These are phyloP conservation scores for Thamnaconus septentrionalis DNA, from an alignment of 2,113 vertebrate genomes.

Conservation along the genomic window DNA sequence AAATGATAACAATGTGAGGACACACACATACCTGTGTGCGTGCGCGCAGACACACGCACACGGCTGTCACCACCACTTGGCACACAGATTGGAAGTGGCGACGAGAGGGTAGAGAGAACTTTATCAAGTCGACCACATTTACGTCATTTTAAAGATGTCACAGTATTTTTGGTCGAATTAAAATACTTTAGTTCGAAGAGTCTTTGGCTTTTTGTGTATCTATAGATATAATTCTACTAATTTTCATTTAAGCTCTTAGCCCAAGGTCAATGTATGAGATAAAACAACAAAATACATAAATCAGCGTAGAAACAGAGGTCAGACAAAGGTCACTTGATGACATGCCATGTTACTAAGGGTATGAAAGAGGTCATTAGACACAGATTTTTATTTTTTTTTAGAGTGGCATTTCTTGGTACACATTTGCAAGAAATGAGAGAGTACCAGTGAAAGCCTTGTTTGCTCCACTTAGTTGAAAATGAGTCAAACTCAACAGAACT, in stretches of 20 bases:
- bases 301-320: constrained; percentile 2
- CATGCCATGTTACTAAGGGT: constrained; percentile 2
- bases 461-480: too few species aligned
- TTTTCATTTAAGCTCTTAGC: too few species aligned
- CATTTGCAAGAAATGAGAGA: too few species aligned
- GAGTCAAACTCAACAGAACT: too few species aligned
- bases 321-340: constrained; percentile 38
- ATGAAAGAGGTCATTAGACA: not conserved
- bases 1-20: constrained; percentile 23
- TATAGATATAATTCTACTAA: too few species aligned
- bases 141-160: not conserved
- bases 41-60: constrained; percentile 1
- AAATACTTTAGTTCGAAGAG: not conserved
- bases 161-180: too few species aligned
- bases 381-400: too few species aligned
- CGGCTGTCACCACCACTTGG: not conserved
- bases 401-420: too few species aligned
- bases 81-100: not conserved
- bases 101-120: constrained; percentile 8
- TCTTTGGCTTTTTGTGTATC: too few species aligned
- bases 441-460: too few species aligned
- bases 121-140: not conserved
- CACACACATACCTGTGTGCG: not conserved
- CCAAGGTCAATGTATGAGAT: too few species aligned
- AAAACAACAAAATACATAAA: too few species aligned